Evolutionary conservation across 2,888 invertebrate genomes (phyloP), one percentile per base, ranked within the genome.

Genomic region (Thyatira batis): DNA sequence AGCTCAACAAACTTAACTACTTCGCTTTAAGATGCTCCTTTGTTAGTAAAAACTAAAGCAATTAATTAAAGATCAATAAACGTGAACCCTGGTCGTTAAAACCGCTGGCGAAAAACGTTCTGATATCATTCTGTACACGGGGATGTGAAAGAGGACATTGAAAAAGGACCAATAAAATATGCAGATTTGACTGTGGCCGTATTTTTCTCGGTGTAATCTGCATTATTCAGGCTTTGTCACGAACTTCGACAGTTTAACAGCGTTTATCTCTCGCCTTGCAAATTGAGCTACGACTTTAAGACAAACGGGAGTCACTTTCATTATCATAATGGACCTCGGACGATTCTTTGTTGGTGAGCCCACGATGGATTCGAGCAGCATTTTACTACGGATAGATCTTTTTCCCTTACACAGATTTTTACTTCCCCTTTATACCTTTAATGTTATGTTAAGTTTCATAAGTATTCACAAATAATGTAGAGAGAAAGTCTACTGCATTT

Each of bases 221-320:
- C 91, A 92, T 92, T 91, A 92, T 92, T 92, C 91, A 92, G 90
- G 87, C 91, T 89, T 88, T 87, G 91, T 90, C 90, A 90, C 91
- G 90, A 90, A 90, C 89, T 92, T 92, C 90, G 91, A 92, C 91
- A 90, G 91, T 92, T 92, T 91, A 92, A 90, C 91, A 90, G 89
- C 91, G 90, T 91, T 92, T 92, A 92, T 92, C 91, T 91, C 89
- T 87, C 89, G 88, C 88, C 88, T 91, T 89, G 91, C 91, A 92
- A 91, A 92, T 92, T 92, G 91, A 92, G 91, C 90, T 88, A 89
- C 91, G 91, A 91, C 90, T 91, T 92, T 86, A 89, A 92, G 91
- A 92, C 91, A 92, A 92, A 92, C 91, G 89, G 89, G 86, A 90
- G 85, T 89, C 89, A 86, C 86, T 90, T 89, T 92, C 89, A 91